Conservation (phyloP, 2,888 invertebrate genomes). For the Platynereis dumerilii region DNA sequence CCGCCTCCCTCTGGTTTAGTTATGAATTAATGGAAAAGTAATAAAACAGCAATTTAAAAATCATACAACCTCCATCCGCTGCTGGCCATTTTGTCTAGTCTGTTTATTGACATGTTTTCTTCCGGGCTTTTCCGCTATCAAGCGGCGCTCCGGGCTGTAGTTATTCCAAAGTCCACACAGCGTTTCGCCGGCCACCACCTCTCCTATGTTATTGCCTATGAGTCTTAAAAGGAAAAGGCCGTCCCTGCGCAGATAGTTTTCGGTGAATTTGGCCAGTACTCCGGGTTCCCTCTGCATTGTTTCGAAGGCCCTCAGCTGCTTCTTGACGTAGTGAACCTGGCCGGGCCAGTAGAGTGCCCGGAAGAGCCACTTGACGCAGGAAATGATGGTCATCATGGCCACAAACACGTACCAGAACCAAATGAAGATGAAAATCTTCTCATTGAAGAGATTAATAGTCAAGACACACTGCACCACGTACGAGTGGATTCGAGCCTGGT, state of each 20-base stretch:
- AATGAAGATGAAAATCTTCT: constrained; percentile 48
- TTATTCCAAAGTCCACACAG: constrained; percentile 48
- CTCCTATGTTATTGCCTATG: constrained; percentile 47
- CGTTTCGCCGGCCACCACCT: constrained; percentile 45
- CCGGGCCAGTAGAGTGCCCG: constrained; percentile 43
- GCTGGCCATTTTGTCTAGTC: constrained; percentile 23
- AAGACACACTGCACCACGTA: constrained; percentile 49
- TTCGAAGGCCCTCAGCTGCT: constrained; percentile 42
- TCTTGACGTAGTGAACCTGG: constrained; percentile 42
- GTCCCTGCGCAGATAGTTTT: constrained; percentile 46
- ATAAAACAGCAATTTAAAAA: constrained; percentile 3
- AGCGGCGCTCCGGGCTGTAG: constrained; percentile 43
- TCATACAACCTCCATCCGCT: constrained; percentile 41
- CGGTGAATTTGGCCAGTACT: constrained; percentile 44
- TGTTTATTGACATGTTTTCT: constrained; percentile 31
- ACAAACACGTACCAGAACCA: constrained; percentile 48
- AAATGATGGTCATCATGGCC: constrained; percentile 40
- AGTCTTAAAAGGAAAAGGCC: constrained; percentile 44
- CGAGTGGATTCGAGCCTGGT: constrained; percentile 41
- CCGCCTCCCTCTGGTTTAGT: no score
- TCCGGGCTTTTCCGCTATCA: constrained; percentile 42
- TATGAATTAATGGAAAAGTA: no score
- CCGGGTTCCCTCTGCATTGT: constrained; percentile 42
- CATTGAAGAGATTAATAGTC: constrained; percentile 48
- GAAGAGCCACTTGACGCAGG: constrained; percentile 43